Evolutionary conservation across 2,888 invertebrate species (phyloP).

Genomic region (Coremacera marginata): DNA sequence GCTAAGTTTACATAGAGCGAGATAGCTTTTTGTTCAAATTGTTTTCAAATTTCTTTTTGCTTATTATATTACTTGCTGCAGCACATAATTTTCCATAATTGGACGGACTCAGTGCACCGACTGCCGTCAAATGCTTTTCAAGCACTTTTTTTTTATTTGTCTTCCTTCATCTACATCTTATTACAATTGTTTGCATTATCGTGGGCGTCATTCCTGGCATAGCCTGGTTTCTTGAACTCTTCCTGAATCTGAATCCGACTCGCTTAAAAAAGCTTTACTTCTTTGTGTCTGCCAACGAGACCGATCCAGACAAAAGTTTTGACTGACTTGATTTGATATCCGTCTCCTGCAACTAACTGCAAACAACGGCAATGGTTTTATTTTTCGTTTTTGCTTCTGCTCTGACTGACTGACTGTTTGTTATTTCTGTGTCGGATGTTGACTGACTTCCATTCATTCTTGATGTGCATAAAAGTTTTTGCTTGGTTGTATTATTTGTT

Average conservation of each 20-base stretch:
- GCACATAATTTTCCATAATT: too few species aligned
- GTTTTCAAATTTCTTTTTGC: too few species aligned
- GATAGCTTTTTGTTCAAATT: too few species aligned
- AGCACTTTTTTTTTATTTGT: background rate
- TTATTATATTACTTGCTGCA: too few species aligned
- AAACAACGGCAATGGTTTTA: background rate
- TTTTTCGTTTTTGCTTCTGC: background rate
- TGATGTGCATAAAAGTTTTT: too few species aligned
- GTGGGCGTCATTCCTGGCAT: constrained; percentile 4
- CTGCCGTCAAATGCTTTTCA: background rate
- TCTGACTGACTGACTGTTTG: background rate
- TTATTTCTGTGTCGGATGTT: background rate
- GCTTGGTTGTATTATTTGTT: too few species aligned
- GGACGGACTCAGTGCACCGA: background rate
- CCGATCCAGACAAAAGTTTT: background rate
- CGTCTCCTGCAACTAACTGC: background rate
- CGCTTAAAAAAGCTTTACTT: background rate
- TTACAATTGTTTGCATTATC: constrained; percentile 22
- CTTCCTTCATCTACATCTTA: background rate
- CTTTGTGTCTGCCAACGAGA: background rate
- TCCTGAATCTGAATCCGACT: background rate
- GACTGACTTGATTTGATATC: constrained; percentile 1
- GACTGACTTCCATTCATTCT: too few species aligned
- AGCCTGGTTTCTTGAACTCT: background rate
- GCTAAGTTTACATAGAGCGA: too few species aligned